Evolutionary conservation across 2,888 invertebrate species (phyloP).

Genomic region (Congeria kusceri): DNA sequence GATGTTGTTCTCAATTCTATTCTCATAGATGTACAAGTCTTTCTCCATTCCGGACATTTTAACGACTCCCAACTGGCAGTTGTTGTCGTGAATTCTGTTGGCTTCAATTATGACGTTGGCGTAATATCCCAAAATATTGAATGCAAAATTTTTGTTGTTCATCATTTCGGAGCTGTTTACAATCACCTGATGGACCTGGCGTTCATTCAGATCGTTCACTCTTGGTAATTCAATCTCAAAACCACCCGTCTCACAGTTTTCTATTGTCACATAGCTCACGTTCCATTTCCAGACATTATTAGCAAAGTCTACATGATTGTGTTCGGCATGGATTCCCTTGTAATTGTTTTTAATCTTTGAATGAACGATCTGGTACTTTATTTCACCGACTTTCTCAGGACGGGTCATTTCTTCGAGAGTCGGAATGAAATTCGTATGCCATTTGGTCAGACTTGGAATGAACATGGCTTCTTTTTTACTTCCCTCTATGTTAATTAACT

Average conservation of each 20-base stretch:
- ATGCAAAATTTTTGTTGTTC: constrained; percentile 93
- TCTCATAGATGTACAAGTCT: constrained; percentile 93
- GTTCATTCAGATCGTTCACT: constrained; percentile 86
- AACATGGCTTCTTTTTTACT: constrained; percentile 82
- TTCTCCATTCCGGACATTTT: constrained; percentile 96
- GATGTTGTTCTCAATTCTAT: constrained; percentile 92
- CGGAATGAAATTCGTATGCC: constrained; percentile 83
- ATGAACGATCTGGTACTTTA: constrained; percentile 92
- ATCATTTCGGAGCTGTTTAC: constrained; percentile 95
- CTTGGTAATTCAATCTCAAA: constrained; percentile 96
- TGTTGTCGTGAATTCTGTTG: constrained; percentile 94
- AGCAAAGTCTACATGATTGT: constrained; percentile 95
- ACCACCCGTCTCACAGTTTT: constrained; percentile 94
- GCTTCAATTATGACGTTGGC: constrained; percentile 94
- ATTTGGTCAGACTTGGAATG: constrained; percentile 84
- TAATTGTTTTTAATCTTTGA: constrained; percentile 95
- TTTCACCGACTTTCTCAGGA: constrained; percentile 91
- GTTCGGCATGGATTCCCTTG: constrained; percentile 92
- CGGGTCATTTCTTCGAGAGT: constrained; percentile 86
- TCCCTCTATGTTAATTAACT: constrained; percentile 70
- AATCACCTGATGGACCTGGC: constrained; percentile 91
- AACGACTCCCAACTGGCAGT: constrained; percentile 87
- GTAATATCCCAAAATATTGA: constrained; percentile 96
- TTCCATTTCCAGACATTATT: constrained; percentile 99
- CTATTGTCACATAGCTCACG: constrained; percentile 93